phyloP scores from a whole-genome alignment of 2,797 vertebrate genomes.

The Neosilurus hyrtlii region DNA sequence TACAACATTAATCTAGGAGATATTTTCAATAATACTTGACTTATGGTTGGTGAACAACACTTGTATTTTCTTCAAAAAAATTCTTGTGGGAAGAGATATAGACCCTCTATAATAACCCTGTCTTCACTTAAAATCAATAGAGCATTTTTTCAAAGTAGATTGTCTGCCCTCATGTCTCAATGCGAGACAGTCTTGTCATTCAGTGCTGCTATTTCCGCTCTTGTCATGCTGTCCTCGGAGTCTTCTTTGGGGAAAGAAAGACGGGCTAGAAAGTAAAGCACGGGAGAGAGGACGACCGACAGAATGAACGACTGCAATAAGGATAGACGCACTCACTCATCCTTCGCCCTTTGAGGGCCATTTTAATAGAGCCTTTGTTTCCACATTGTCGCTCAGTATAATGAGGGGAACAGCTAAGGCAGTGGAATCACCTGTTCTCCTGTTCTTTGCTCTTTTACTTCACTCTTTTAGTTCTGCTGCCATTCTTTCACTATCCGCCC shows the following conservation, averaged over 20 bases:
- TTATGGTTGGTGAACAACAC: background rate
- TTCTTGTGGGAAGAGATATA: background rate
- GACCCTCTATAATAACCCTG: background rate
- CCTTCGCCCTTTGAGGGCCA: constrained; percentile 59
- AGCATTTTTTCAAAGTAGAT: background rate
- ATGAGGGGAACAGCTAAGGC: constrained; percentile 61
- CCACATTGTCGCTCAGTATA: constrained; percentile 69
- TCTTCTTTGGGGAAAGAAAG: constrained; percentile 5
- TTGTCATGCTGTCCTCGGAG: constrained; percentile 2
- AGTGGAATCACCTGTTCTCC: constrained; percentile 39
- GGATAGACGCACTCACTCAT: constrained; percentile 47
- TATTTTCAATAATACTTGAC: background rate
- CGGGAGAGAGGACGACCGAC: constrained; percentile 27
- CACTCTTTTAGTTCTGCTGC: constrained; percentile 2
- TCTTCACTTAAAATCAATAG: background rate
- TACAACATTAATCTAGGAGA: background rate
- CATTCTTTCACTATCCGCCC: constrained; percentile 3
- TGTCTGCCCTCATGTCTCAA: background rate
- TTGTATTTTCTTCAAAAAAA: background rate
- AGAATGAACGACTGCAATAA: constrained; percentile 57
- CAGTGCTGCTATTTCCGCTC: constrained; percentile 7
- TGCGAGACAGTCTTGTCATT: constrained; percentile 30
- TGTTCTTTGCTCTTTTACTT: constrained; percentile 28
- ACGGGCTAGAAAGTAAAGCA: constrained; percentile 11
- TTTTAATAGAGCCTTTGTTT: constrained; percentile 68